Evolutionary conservation across 2,888 invertebrate species (phyloP).

Genomic region (Andricus curvator): DNA sequence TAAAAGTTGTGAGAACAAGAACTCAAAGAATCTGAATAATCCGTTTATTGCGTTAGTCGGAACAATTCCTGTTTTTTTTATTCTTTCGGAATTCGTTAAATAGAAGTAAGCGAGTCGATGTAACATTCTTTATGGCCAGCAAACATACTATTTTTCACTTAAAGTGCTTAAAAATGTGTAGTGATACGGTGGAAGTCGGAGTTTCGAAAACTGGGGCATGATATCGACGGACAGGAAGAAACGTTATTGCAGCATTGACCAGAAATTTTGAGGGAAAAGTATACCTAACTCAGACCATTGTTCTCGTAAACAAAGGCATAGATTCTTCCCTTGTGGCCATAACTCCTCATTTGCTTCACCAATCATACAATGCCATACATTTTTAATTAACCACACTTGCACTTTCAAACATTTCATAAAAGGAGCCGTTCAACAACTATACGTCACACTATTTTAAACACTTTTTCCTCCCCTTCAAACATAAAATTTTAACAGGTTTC

Average conservation of each 20-base stretch:
- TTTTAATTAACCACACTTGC: background rate
- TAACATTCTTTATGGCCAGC: background rate
- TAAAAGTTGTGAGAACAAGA: background rate
- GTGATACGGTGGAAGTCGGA: background rate
- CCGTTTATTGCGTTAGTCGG: background rate
- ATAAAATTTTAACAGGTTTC: too few species aligned
- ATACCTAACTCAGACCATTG: constrained; percentile 20
- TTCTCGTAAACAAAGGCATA: constrained; percentile 61
- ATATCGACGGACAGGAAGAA: background rate
- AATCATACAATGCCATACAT: background rate
- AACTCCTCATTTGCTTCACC: background rate
- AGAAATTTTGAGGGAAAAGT: constrained; percentile 7
- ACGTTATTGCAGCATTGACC: background rate
- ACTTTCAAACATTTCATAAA: background rate
- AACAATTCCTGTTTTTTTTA: background rate
- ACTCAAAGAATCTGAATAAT: background rate
- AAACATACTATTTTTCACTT: background rate
- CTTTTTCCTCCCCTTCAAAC: too few species aligned
- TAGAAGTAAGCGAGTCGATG: background rate
- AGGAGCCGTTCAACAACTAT: too few species aligned
- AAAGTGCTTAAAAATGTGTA: background rate
- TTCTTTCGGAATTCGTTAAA: background rate
- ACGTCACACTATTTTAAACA: too few species aligned
- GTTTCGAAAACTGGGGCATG: background rate
- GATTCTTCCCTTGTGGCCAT: constrained; percentile 46